Conservation (phyloP, 2,113 vertebrate species). For the Mesembrinibis cayennensis region DNA sequence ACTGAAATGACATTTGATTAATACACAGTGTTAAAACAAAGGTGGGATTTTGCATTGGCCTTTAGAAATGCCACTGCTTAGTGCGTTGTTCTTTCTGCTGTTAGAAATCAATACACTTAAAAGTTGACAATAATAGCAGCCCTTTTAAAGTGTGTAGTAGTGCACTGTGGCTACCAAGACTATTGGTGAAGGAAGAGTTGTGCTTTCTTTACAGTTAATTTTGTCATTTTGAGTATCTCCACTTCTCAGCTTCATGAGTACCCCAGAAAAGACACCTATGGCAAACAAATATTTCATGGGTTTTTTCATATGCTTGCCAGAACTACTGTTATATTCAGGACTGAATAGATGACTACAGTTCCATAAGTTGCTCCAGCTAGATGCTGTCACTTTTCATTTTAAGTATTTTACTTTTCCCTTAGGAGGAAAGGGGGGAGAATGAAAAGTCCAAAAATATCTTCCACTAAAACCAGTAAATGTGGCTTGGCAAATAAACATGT, state of each 20-base stretch:
- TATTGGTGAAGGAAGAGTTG: neutral
- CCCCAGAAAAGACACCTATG: neutral
- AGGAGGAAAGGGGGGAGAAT: neutral
- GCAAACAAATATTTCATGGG: neutral
- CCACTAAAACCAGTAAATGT: neutral
- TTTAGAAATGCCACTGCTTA: constrained; percentile 6
- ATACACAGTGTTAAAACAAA: neutral
- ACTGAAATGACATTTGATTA: neutral
- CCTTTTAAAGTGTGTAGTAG: neutral
- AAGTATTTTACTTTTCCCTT: neutral
- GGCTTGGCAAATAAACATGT: neutral
- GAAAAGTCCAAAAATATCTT: neutral
- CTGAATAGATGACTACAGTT: neutral
- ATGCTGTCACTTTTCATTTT: constrained; percentile 6
- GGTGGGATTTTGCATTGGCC: neutral
- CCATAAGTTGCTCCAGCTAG: neutral
- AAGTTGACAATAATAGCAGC: neutral
- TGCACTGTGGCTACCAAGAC: neutral
- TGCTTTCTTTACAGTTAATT: neutral
- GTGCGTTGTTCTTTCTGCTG: neutral
- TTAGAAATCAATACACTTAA: neutral
- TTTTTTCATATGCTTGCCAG: neutral
- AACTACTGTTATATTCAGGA: neutral
- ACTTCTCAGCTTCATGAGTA: neutral
- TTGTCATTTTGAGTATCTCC: neutral